Evolutionary conservation across 2,888 invertebrate genomes (phyloP), one percentile per base, ranked within the genome.

Genomic region (Drosophila nr. medialis): DNA sequence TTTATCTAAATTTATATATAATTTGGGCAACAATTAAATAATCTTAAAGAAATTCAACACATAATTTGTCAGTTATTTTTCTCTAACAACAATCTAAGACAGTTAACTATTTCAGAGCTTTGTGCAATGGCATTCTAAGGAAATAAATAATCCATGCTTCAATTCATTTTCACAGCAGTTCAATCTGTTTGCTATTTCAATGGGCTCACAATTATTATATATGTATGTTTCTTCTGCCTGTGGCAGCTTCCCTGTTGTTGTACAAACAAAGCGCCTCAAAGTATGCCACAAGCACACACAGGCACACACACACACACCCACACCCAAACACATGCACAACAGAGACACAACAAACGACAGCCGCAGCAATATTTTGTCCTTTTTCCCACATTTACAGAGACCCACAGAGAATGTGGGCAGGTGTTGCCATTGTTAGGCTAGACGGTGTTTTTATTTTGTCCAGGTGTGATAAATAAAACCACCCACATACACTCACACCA

Each of bases 401-500:
- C 48, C 45, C 24, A n/a, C 21, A 29, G 58, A 64, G 55, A 61
- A 59, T 59, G 58, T 64, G 62, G 27, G 36, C 75, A 77, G 77
- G 77, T 77, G 75, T 64, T 68, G 74, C 78, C 67, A 64, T 78
- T 78, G 68, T 79, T 54, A 5, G 55, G 48, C 53, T 53, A 29
- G 21, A 53, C 55, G 42, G 18, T 13, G 45, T 34, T 60, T 61
- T 32, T 38, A 32, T 71, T 59, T 72, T 61, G 63, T 40, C 40
- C 76, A 70, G 65, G 56, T 56, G 62, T 48, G 42, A n/a, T 53
- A 24, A 40, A 55, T 49, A 30, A 8, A 45, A 24, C 45, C 45
- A 45, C 21, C 60, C 51, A 55, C 55, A 38, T 7, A 13, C 32
- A 21, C 11, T 2, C 32, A 10, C 21, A 15, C 18, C 18, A 61